Conservation (phyloP, 2,113 vertebrate genomes). For the Salvelinus fontinalis region DNA sequence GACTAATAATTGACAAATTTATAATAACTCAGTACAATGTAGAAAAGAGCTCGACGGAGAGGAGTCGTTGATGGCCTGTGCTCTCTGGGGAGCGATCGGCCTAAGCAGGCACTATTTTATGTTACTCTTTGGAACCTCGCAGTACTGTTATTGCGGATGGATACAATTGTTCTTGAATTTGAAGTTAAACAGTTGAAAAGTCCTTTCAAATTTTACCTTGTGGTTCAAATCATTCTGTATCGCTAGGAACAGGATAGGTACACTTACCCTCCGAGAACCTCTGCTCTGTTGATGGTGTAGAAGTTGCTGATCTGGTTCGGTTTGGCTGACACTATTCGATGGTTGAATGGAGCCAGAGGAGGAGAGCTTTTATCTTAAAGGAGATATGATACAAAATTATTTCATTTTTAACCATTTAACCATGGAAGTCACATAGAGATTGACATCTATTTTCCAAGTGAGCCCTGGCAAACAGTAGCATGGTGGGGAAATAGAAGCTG, state of each 20-base stretch:
- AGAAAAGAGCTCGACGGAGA: too few relatives aligned
- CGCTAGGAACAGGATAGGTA: background rate
- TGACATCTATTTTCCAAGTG: background rate
- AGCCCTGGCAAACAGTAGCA: constrained; percentile 16
- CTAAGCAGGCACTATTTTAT: too few relatives aligned
- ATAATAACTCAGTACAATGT: too few relatives aligned
- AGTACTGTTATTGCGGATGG: too few relatives aligned
- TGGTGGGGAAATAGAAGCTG: constrained; percentile 37
- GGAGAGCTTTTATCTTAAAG: constrained; percentile 76
- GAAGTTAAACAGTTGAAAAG: background rate
- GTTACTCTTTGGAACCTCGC: too few relatives aligned
- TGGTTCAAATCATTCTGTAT: too few relatives aligned
- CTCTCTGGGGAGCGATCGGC: too few relatives aligned
- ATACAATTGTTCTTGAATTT: too few relatives aligned
- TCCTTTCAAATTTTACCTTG: too few relatives aligned
- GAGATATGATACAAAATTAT: constrained; percentile 15
- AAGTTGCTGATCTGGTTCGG: constrained; percentile 84
- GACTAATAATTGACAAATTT: too few relatives aligned
- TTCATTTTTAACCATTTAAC: constrained; percentile 1
- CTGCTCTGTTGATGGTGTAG: constrained; percentile 87
- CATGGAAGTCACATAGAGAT: background rate
- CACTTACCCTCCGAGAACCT: constrained; percentile 91
- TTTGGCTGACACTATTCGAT: constrained; percentile 89
- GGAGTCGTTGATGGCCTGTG: too few relatives aligned
- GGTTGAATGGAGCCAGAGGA: constrained; percentile 86